Evolutionary conservation across 2,888 invertebrate species (phyloP), one percentile per base, ranked within the genome.

Genomic region (Cactoblastis cactorum): DNA sequence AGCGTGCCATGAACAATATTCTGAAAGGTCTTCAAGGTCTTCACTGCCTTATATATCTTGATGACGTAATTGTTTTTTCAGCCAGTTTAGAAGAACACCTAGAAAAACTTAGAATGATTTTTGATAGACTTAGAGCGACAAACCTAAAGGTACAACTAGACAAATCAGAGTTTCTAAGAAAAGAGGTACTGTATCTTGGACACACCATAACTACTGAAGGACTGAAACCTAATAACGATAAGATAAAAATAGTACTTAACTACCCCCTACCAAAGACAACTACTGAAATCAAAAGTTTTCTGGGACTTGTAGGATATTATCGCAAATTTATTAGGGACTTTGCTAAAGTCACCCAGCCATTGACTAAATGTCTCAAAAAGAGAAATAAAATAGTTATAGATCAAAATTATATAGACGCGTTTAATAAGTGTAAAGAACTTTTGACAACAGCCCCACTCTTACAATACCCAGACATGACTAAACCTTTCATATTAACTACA

Each of bases 301-400:
- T 77, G 15, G 77, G 77, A 8, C 39, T 80, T 19, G 34, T 67
- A 2, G 71, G 76, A 1, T 77, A 77, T 50, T 78, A 80, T 34
- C 19, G n/a, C n/a, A n/a, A n/a, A n/a, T n/a, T n/a, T n/a, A n/a
- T n/a, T n/a, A n/a, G n/a, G n/a, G n/a, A n/a, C 11, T 76, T 67
- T 41, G 55, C 68, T 0, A 58, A 61, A 48, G 58, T 69, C 11
- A 65, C 72, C 2, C 54, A 51, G 45, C 55, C 54, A 0, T 17
- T 58, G 19, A 58, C 56, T 3, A 15, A 18, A 34, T 54, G 56
- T 22, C 22, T 56, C 5, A 57, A 59, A 18, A 63, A 63, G 43
- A 15, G 38, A 6, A 12, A 18, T 19, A 39, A 50, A 38, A 50
- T 59, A 0, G 19, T 33, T 8, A 22, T 53, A 9, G 32, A 34